A percentile compares a stretch with the other conserved stretches of the same genome.
Conservation (phyloP, 1,140 invertebrate genomes). For the Zaprionus davidi region DNA sequence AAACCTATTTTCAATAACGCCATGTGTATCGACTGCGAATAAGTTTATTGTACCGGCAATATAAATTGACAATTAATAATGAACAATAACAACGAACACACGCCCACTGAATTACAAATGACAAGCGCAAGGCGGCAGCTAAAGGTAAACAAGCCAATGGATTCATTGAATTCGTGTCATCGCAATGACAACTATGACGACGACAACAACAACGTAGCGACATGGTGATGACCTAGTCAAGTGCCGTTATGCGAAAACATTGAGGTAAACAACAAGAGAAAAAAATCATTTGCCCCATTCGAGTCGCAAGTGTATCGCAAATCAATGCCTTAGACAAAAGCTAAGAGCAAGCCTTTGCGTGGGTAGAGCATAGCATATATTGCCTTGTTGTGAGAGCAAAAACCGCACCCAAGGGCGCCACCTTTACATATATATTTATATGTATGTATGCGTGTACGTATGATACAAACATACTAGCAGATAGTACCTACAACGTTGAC, state of each 20-base stretch:
- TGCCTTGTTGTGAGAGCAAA: conserved; percentile 8
- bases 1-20: conserved; percentile 63
- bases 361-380: conserved; percentile 2
- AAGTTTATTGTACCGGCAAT: conserved; percentile 51
- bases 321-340: conserved; percentile 39
- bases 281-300: conserved; percentile 16
- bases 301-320: conserved; percentile 37
- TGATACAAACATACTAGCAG: neutral
- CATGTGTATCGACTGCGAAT: conserved; percentile 58
- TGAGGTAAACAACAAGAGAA: conserved; percentile 11
- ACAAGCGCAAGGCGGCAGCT: conserved; percentile 21
- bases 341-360: conserved; percentile 11
- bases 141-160: conserved; percentile 63
- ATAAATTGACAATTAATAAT: conserved; percentile 66
- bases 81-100: conserved; percentile 1
- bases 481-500: conserved; percentile 17
- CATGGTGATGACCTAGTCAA: conserved; percentile 65
- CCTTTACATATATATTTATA: neutral
- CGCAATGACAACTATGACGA: conserved; percentile 52
- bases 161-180: conserved; percentile 64
- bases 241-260: conserved; percentile 24
- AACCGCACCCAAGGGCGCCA: conserved; percentile 1
- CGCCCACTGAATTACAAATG: conserved; percentile 50
- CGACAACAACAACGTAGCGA: conserved; percentile 24
- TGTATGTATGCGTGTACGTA: neutral